Evolutionary conservation across 2,113 vertebrate genomes (phyloP), one percentile per base, ranked within the genome.

Genomic region (Corapipo altera): DNA sequence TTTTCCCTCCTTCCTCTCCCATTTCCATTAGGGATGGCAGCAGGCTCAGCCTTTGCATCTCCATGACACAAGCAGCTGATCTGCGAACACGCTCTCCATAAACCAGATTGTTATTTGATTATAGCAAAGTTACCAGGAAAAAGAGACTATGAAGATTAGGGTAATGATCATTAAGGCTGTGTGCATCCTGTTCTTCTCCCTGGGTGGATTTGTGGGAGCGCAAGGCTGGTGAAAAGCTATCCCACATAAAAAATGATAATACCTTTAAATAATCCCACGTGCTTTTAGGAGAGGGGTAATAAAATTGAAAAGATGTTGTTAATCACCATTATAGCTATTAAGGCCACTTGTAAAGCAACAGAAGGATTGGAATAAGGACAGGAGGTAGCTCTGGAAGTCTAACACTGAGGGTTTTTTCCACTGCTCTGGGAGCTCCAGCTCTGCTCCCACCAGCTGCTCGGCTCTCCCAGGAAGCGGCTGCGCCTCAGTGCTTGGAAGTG

Each of bases 81-180:
- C 80, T 46, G 39, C 37, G 27, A 52, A 52, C 12, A 0, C 2
- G 11, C 83, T 88, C 72, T 80, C 86, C 72, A 93, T 82, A 78
- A 95, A 84, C n/a, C 26, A 24, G 78, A 52, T 27, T 26, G 15
- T 92, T 80, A 81, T 88, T 91, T 55, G 89, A 93, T 91, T 93
- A 91, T 8, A 76, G 62, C 62, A 48, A 86, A 85, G 66, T 30
- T 39, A 30, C 39, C 27, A 48, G 70, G 83, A 30, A 70, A 88
- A 74, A 33, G 0, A 92, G 65, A 49, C 32, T 52, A 1, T 32
- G 54, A 54, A 48, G 49, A 85, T 86, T 24, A 86, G 39, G 28
- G 26, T 26, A 83, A 48, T 16, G 57, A 64, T 86, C n/a, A 8
- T 64, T 74, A 83, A 46, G 44, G 66, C 52, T 48, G 5, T 11